phyloP scores from a whole-genome alignment of 23 tunicate species.

The Trididemnum clinides region DNA sequence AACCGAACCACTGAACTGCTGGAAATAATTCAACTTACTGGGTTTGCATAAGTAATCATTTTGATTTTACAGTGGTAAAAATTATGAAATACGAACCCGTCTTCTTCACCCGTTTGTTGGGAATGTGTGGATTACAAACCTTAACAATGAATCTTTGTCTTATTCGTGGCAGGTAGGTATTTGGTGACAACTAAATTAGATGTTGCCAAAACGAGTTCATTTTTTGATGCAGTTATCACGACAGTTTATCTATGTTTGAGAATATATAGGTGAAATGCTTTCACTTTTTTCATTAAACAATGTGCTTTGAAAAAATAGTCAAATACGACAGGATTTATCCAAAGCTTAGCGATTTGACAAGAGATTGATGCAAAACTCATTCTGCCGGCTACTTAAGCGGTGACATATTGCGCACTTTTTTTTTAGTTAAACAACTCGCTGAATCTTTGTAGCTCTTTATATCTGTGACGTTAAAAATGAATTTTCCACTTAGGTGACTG shows the following conservation, averaged over 20 bases:
- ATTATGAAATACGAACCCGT: neutral
- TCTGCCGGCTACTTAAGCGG: neutral
- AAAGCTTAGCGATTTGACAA: too few relatives aligned
- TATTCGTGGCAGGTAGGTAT: neutral
- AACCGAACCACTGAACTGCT: too few relatives aligned
- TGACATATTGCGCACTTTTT: neutral
- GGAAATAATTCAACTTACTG: too few relatives aligned
- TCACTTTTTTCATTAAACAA: neutral
- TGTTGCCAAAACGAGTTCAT: too few relatives aligned
- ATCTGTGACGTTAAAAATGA: neutral
- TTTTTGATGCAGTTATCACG: too few relatives aligned
- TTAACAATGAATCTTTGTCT: neutral
- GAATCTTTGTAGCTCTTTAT: neutral
- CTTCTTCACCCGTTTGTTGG: constrained; percentile 6
- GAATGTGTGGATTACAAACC: constrained; percentile 14
- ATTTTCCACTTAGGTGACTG: constrained; percentile 6
- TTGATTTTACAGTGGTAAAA: neutral
- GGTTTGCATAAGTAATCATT: neutral
- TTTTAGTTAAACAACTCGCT: neutral
- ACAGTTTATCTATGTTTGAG: too few relatives aligned
- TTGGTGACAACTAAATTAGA: too few relatives aligned
- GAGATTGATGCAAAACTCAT: too few relatives aligned
- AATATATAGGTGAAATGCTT: neutral
- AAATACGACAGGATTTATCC: neutral
- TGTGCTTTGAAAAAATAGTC: neutral